Evolutionary conservation across 2,797 vertebrate genomes (phyloP), one percentile per base, ranked within the genome.

Genomic region (Hoplostethus atlanticus): DNA sequence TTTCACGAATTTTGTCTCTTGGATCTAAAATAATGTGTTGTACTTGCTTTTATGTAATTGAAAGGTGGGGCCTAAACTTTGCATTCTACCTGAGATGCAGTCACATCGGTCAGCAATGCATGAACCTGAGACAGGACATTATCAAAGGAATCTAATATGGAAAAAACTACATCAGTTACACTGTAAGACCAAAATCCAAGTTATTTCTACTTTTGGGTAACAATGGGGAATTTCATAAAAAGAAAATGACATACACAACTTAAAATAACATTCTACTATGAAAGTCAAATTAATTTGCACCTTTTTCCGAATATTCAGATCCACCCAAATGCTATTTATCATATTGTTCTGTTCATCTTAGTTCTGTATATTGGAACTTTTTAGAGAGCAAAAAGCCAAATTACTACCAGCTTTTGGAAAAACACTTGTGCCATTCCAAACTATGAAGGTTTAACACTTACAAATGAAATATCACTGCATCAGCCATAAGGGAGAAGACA

Each of bases 51-150:
- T 40, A 91, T 86, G 91, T 92, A 63, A 44, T 81, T 93, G 94
- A 95, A 92, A 93, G 57, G 93, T 94, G 96, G 96, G 91, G 96
- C 95, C 94, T 94, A 89, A 92, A 93, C 89, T 95, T 97, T 94
- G 96, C 96, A 92, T 96, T 97, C 97, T 98, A 97, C 97, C 97
- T 98, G 97, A 98, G 98, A 97, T 96, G 95, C 96, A 97, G 92
- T 92, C 96, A 96, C 94, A 96, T 95, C 93, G 91, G 90, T 96
- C 92, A 87, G 89, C 88, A 86, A 96, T 92, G 95, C 94, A 95
- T 95, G 95, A 96, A 97, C 97, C 96, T 98, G 97, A 98, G 97
- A 97, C 96, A 94, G 94, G 95, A 95, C 93, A 89, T 94, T 82
- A 88, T 77, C 68, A 91, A 90, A 80, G 68, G 64, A 87, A 81